A percentile compares a stretch with the other conserved stretches of the same genome.
Conservation (phyloP, 1,140 invertebrate species). For the Cyphomyrmex costatus region DNA sequence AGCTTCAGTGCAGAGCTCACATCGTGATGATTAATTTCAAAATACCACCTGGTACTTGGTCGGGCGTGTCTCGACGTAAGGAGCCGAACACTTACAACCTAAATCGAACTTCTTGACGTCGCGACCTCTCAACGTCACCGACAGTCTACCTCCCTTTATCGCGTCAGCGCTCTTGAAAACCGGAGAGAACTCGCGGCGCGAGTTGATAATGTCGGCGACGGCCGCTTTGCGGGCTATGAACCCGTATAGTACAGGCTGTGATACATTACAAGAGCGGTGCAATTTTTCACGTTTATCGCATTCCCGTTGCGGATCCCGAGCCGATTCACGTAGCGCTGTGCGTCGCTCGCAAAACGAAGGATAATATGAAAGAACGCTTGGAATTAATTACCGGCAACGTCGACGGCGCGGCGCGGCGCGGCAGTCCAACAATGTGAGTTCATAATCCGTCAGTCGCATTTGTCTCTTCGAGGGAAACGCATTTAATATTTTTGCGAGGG, state of each 20-base stretch:
- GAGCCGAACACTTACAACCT: constrained; percentile 1
- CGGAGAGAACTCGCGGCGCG: constrained; percentile 12
- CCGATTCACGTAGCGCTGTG: constrained; percentile 41
- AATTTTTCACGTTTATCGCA: constrained; percentile 75
- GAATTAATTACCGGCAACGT: constrained; percentile 77
- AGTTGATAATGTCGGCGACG: constrained; percentile 53
- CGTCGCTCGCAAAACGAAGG: constrained; percentile 55
- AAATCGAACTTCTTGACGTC: constrained; percentile 49
- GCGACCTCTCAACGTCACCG: constrained; percentile 40
- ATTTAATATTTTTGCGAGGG: constrained; percentile 68
- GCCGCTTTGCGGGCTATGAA: constrained; percentile 26
- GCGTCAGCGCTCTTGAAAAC: constrained; percentile 39
- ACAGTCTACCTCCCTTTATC: neutral
- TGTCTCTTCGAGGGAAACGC: constrained; percentile 74
- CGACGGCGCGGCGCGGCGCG: neutral
- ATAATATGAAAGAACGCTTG: constrained; percentile 74
- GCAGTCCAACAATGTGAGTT: constrained; percentile 63
- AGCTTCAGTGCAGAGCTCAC: neutral
- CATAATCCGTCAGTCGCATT: constrained; percentile 78
- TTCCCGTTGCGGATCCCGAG: constrained; percentile 58
- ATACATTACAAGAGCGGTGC: constrained; percentile 38
- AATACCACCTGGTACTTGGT: neutral
- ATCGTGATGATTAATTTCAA: constrained; percentile 26
- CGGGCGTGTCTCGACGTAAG: constrained; percentile 24
- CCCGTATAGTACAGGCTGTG: neutral